phyloP scores from a whole-genome alignment of 2,797 vertebrate species.

The Octomys mimax region DNA sequence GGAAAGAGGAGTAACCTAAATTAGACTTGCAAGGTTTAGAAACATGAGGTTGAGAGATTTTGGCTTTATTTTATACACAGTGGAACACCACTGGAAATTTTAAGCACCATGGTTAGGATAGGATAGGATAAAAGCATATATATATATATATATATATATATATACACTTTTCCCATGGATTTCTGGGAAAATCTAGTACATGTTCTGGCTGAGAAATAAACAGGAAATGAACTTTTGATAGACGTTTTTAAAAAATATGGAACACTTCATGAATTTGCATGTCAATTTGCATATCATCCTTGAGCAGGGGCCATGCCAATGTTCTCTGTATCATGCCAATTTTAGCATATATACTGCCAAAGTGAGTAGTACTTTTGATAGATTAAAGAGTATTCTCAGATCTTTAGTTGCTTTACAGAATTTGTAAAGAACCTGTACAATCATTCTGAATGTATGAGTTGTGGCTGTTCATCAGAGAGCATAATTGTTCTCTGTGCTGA shows the following conservation, averaged over 20 bases:
- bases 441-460: not conserved
- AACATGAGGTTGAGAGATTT: not conserved
- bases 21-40: not conserved
- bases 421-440: not conserved
- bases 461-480: not conserved
- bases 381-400: not conserved
- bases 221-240: no score
- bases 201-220: not conserved
- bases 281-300: no score
- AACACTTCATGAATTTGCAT: no score
- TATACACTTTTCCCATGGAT: no score
- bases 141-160: not conserved
- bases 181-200: not conserved
- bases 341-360: no score
- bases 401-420: not conserved
- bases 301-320: no score
- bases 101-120: not conserved
- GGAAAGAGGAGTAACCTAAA: not conserved
- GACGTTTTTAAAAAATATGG: no score
- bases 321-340: no score
- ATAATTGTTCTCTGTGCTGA: not conserved
- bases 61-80: not conserved
- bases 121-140: not conserved
- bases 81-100: not conserved
- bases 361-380: not conserved